Evolutionary conservation across 1,140 invertebrate species (phyloP), one percentile per base, ranked within the genome.

Genomic region (Adelges cooleyi): DNA sequence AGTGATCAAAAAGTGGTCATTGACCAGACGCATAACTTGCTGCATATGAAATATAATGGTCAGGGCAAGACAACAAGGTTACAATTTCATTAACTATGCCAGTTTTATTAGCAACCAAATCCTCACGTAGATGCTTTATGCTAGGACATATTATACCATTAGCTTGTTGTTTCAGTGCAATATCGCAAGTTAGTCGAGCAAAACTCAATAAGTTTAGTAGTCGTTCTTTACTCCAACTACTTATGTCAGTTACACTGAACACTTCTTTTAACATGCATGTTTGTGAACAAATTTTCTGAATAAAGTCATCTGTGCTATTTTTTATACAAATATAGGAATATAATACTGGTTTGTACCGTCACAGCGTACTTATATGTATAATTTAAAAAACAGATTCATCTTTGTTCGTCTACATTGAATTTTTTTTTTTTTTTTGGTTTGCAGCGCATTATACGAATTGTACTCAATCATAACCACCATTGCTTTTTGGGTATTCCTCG

Each of bases 21-120:
- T n/a, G n/a, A n/a, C n/a, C n/a, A n/a, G n/a, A n/a, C n/a, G 88
- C 87, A 75, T 86, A 82, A 68, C 86, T 82, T 20, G 87, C 84
- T 44, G 87, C 77, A 74, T 87, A 90, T 69, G 85, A 86, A 65
- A 92, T 80, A 73, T 86, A 92, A 72, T 84, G 83, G 76, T 90
- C 86, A 48, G 82, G 79, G 69, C 85, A 85, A 68, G 85, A 82
- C 1, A 86, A 82, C 54, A 91, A 77, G 49, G 87, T 84, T 48
- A 92, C 82, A 54, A 92, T 83, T 75, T 90, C 86, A 70, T 88
- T 86, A 48, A 91, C 84, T 68, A 91, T 82, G 52, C 85, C 86
- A 71, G 87, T 83, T 74, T 87, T 85, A 74, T 90, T 89, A 46
- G 83, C 79, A 67, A 88, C 82, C 27, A 92, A 77, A n/a, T 82